Evolutionary conservation across 2,113 vertebrate genomes (phyloP).

Genomic region (Paradisaea rubra): DNA sequence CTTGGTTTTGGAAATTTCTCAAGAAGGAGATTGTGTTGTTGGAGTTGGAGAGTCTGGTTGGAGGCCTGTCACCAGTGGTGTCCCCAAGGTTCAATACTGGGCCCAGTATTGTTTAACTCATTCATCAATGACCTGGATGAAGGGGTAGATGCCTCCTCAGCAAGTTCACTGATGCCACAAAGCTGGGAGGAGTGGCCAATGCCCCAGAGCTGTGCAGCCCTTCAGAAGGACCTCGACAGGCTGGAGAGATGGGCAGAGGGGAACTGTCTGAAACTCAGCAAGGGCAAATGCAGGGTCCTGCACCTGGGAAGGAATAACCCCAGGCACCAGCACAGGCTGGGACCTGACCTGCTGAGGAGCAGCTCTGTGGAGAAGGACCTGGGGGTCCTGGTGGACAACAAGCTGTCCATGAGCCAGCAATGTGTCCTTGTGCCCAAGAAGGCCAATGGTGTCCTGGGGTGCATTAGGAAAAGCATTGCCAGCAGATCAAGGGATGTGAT

Average conservation of each 20-base stretch:
- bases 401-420: not conserved
- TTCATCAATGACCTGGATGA: not conserved
- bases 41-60: not conserved
- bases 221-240: accelerated
- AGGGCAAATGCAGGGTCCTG: not conserved
- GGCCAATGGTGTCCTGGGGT: not conserved
- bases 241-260: not conserved
- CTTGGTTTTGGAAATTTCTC: not conserved
- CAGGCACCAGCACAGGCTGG: not conserved
- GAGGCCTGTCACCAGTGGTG: not conserved
- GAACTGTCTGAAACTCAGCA: not conserved
- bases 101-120: not conserved
- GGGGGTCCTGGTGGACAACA: not conserved
- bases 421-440: not conserved
- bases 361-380: not conserved
- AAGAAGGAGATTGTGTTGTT: not conserved
- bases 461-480: not conserved
- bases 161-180: not conserved
- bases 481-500: not conserved
- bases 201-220: not conserved
- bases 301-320: not conserved
- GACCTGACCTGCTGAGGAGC: not conserved
- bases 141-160: not conserved
- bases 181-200: accelerated
- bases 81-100: not conserved